Evolutionary conservation across 2,797 vertebrate genomes (phyloP), one percentile per base, ranked within the genome.

Genomic region (Pseudochaenichthys georgianus): DNA sequence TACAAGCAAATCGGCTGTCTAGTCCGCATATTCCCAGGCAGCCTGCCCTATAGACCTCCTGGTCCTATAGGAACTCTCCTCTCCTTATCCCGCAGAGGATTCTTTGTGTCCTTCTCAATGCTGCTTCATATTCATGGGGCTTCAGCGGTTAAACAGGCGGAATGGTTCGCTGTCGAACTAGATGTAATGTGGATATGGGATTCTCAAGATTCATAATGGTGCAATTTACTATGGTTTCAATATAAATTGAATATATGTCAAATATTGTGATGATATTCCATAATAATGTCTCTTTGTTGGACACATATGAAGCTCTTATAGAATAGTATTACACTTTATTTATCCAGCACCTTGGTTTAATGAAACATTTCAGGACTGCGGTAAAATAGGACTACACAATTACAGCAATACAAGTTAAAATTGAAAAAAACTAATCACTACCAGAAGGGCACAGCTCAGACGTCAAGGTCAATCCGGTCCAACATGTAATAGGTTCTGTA

Each of bases 1-100:
- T 85, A 75, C 64, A 81, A 75, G 70, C 48, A 13, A 78, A 77
- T 17, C 43, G 73, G 54, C 73, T 47, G 85, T 70, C 60, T 78
- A 3, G 28, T 43, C 62, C 28, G 12, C 47, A 13, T 64, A 66
- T 72, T 69, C 61, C 54, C 67, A 50, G 66, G 17, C 71, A 61
- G 65, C 12, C 65, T 58, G 57, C n/a, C 46, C 63, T 34, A 15
- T 3, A 73, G 75, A 74, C 52, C 58, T 4, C 19, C 48, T 4
- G 28, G 38, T 70, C 70, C 71, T 23, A 21, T 8, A 58, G 50
- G 45, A 67, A 54, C n/a, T 21, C 31, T 42, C 1, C 9, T 41
- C 41, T 51, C n/a, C 34, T 55, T 28, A 11, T 28, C 47, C 23
- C 11, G 31, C 13, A 59, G 47, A 48, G 46, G 34, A 43, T 17